These are phyloP conservation scores for Meloidogyne hapla DNA, from an alignment of 1,140 invertebrate genomes.

Conservation along the genomic window DNA sequence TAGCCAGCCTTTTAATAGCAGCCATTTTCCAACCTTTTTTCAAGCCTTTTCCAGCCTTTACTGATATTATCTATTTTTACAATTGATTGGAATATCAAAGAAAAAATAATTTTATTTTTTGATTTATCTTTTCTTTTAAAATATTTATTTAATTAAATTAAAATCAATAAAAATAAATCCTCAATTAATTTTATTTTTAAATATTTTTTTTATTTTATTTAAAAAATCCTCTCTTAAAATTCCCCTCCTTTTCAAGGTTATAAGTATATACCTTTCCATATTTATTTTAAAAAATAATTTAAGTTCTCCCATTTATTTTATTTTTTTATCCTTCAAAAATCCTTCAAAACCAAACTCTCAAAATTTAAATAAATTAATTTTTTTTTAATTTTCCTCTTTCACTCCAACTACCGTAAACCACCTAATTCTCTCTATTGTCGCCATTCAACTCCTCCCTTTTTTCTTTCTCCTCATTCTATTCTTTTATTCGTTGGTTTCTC, in stretches of 20 bases:
- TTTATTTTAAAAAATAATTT: no score
- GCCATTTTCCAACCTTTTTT: background rate
- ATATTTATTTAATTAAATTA: no score
- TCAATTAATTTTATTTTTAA: background rate
- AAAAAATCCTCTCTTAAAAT: no score
- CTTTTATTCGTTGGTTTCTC: background rate
- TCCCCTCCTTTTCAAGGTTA: no score
- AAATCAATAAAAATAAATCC: background rate
- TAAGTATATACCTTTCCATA: no score
- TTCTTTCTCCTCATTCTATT: background rate
- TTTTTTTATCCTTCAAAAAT: no score
- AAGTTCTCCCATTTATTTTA: no score
- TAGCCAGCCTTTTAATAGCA: background rate
- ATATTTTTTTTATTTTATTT: no score
- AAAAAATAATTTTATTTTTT: background rate
- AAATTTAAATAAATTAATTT: no score
- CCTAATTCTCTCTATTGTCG: background rate
- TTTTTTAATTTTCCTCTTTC: no score
- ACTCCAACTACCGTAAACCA: no score
- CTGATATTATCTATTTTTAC: background rate
- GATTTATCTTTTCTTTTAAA: slow-evolving; percentile 1
- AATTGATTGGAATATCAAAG: background rate
- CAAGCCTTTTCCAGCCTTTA: slow-evolving; percentile 5
- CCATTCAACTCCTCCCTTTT: background rate
- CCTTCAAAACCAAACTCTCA: no score